Conservation (phyloP, 30 jellyfish, hydroid and myxozoan species). For the Pelagia noctiluca region DNA sequence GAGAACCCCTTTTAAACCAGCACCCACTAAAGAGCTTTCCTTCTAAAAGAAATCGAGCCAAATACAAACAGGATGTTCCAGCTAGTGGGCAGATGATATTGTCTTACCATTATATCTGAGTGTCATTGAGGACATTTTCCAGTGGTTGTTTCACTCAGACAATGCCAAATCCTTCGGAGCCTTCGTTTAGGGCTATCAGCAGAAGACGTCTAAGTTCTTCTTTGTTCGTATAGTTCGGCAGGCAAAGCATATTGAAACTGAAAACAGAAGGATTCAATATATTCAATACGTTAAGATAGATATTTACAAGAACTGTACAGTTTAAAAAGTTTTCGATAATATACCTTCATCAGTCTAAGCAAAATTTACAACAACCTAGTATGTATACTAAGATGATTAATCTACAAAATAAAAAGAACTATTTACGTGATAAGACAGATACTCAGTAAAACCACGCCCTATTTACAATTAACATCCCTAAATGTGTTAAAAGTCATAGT, state of each 20-base stretch:
- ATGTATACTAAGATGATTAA: not conserved
- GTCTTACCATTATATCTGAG: not conserved
- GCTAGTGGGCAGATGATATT: not conserved
- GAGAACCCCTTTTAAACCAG: too few species aligned
- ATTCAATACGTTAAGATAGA: not conserved
- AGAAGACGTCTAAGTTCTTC: conserved; percentile 76
- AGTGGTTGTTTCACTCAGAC: conserved; percentile 9
- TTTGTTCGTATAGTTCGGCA: conserved; percentile 77
- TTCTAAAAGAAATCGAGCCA: too few species aligned
- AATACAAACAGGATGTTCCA: too few species aligned
- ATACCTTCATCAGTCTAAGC: too few species aligned
- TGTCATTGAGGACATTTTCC: not conserved
- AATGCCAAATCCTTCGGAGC: conserved; percentile 97
- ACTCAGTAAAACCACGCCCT: too few species aligned
- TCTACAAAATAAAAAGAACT: not conserved
- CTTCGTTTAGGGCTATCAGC: conserved; percentile 88
- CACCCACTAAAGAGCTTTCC: too few species aligned
- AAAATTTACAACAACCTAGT: too few species aligned
- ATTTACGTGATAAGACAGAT: too few species aligned
- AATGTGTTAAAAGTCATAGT: too few species aligned
- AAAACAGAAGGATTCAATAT: not conserved
- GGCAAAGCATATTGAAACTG: conserved; percentile 91
- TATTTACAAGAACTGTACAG: too few species aligned
- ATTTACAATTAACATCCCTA: too few species aligned
- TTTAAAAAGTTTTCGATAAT: too few species aligned